Evolutionary conservation across 1,140 invertebrate genomes (phyloP).

Genomic region (Tenebrio molitor): DNA sequence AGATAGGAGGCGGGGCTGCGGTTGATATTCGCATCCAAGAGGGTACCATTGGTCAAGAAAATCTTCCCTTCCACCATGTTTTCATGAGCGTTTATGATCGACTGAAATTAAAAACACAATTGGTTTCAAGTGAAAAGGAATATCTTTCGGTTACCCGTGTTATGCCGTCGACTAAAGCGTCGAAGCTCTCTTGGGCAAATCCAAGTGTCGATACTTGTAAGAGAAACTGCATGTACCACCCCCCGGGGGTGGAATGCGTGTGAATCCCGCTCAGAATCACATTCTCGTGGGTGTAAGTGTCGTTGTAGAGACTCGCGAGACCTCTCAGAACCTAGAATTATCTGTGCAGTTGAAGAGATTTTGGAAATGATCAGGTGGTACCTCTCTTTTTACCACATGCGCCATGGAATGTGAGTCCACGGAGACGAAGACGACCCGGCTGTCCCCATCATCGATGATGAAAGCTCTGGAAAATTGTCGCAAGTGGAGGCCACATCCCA

Average conservation of each 20-base stretch:
- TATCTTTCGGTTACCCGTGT: slow-evolving; percentile 71
- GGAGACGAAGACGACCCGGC: slow-evolving; percentile 85
- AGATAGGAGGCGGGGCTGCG: slow-evolving; percentile 90
- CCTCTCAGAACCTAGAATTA: slow-evolving; percentile 19
- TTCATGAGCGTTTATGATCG: slow-evolving; percentile 57
- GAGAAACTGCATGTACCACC: slow-evolving; percentile 88
- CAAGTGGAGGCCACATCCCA: slow-evolving; percentile 88
- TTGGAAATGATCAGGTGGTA: too few relatives aligned
- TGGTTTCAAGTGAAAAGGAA: too few relatives aligned
- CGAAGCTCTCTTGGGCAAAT: slow-evolving; percentile 85
- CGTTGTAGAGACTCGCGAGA: slow-evolving; percentile 76
- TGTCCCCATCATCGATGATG: slow-evolving; percentile 79
- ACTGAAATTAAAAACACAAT: slow-evolving; percentile 60
- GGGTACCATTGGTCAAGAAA: slow-evolving; percentile 65
- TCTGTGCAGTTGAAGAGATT: too few relatives aligned
- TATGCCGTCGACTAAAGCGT: slow-evolving; percentile 82
- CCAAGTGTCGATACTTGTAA: slow-evolving; percentile 90
- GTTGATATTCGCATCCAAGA: slow-evolving; percentile 90
- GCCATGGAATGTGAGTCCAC: slow-evolving; percentile 90
- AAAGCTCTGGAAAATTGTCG: slow-evolving; percentile 90
- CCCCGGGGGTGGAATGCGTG: slow-evolving; percentile 90
- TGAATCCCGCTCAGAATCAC: slow-evolving; percentile 91
- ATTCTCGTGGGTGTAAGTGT: slow-evolving; percentile 82
- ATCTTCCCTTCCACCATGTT: slow-evolving; percentile 56
- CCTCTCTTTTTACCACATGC: slow-evolving; percentile 80